Evolutionary conservation across 2,888 invertebrate genomes (phyloP).

Genomic region (Drosophila lutescens): DNA sequence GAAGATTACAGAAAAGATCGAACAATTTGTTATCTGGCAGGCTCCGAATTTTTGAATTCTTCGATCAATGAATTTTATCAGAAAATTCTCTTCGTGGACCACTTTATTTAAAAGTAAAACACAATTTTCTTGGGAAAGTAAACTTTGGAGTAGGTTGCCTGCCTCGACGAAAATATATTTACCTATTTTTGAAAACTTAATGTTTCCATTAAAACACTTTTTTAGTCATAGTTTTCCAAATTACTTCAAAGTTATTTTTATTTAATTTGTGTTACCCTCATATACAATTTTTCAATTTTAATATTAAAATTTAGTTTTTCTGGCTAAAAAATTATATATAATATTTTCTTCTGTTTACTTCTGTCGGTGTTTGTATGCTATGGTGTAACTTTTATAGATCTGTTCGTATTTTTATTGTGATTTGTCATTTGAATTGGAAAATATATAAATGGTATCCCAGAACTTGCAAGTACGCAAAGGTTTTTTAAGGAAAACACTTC

Average conservation of each 20-base stretch:
- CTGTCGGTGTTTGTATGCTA: constrained; percentile 16
- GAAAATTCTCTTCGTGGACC: too few relatives aligned
- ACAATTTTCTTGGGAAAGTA: too few relatives aligned
- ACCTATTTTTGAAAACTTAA: too few relatives aligned
- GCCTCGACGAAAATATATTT: too few relatives aligned
- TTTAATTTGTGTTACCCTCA: constrained; percentile 40
- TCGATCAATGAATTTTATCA: too few relatives aligned
- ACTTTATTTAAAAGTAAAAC: too few relatives aligned
- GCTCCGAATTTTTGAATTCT: too few relatives aligned
- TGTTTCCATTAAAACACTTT: background rate
- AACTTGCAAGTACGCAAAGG: background rate
- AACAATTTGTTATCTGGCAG: too few relatives aligned
- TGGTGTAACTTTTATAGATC: constrained; percentile 17
- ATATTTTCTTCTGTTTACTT: constrained; percentile 15
- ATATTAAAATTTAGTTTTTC: constrained; percentile 52
- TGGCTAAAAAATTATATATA: constrained; percentile 63
- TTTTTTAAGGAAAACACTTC: constrained; percentile 1
- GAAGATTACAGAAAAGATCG: too few relatives aligned
- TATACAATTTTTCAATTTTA: constrained; percentile 36
- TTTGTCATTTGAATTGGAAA: constrained; percentile 51
- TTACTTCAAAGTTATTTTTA: constrained; percentile 44
- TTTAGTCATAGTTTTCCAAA: background rate
- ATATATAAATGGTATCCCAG: background rate
- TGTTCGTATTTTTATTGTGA: constrained; percentile 55
- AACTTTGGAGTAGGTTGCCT: too few relatives aligned